Evolutionary conservation across 2,888 invertebrate species (phyloP).

Genomic region (Meiosimyza decipiens): DNA sequence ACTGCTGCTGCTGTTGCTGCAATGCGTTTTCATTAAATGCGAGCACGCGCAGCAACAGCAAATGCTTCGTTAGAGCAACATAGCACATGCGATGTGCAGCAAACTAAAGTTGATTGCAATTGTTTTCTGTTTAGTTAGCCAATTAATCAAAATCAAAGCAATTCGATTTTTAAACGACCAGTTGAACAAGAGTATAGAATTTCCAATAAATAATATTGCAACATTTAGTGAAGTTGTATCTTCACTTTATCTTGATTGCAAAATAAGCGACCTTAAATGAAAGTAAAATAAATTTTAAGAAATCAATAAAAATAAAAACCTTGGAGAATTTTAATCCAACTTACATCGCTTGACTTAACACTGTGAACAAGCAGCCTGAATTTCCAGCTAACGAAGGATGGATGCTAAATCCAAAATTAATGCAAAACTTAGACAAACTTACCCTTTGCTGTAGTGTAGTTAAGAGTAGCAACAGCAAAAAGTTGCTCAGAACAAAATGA

Average conservation of each 20-base stretch:
- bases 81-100: neutral
- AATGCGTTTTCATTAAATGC: constrained; percentile 28
- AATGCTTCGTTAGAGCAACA: neutral
- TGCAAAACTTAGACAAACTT: constrained; percentile 5
- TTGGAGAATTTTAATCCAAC: neutral
- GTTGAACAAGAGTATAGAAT: neutral
- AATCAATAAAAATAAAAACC: neutral
- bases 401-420: constrained; percentile 17
- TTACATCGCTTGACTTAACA: neutral
- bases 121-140: constrained; percentile 11
- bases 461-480: neutral
- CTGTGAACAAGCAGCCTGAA: constrained; percentile 2
- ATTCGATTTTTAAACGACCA: neutral
- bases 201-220: neutral
- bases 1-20: neutral
- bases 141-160: constrained; percentile 23
- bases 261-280: neutral
- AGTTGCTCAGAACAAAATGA: neutral
- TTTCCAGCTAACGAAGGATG: constrained; percentile 6
- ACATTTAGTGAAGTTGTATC: too few species aligned
- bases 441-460: constrained; percentile 20
- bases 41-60: neutral
- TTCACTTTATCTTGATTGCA: neutral
- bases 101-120: constrained; percentile 7
- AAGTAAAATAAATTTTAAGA: neutral